Percentiles rank a stretch among this genome's conserved stretches.
Conservation (phyloP, 2,113 vertebrate genomes). For the Notarius lentiginosus region DNA sequence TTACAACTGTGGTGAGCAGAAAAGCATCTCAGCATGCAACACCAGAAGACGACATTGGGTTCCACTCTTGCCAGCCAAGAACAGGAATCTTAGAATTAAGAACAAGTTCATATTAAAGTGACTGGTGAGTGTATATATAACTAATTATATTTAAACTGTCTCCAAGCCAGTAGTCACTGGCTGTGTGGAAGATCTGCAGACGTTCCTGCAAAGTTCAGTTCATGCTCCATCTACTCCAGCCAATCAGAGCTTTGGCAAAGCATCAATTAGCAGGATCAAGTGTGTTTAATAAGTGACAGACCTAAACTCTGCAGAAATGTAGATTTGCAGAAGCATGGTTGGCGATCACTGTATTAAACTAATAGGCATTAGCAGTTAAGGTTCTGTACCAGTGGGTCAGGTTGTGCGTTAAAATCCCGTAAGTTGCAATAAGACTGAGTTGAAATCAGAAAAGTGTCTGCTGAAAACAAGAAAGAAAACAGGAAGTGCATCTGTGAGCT, state of each 20-base stretch:
- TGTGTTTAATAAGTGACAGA: background rate
- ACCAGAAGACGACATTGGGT: too few relatives aligned
- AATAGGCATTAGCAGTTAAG: background rate
- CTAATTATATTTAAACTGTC: too few relatives aligned
- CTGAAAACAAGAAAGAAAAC: background rate
- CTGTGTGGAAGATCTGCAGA: background rate
- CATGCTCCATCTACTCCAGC: too few relatives aligned
- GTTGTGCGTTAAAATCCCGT: background rate
- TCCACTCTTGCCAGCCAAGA: too few relatives aligned
- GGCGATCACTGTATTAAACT: background rate
- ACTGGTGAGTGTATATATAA: too few relatives aligned
- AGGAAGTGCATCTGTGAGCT: background rate
- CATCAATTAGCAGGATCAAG: background rate
- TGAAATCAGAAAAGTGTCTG: background rate
- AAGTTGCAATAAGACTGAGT: background rate
- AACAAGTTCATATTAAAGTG: too few relatives aligned
- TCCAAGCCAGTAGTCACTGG: background rate
- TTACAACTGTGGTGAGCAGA: too few relatives aligned
- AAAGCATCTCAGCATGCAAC: too few relatives aligned
- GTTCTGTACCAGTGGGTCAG: background rate
- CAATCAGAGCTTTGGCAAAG: background rate
- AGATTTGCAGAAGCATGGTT: background rate
- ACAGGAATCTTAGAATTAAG: too few relatives aligned
- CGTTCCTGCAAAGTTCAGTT: background rate
- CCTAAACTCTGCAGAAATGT: background rate